Conservation (phyloP, 2,797 vertebrate species). For the Melanotaenia parkinsoni region DNA sequence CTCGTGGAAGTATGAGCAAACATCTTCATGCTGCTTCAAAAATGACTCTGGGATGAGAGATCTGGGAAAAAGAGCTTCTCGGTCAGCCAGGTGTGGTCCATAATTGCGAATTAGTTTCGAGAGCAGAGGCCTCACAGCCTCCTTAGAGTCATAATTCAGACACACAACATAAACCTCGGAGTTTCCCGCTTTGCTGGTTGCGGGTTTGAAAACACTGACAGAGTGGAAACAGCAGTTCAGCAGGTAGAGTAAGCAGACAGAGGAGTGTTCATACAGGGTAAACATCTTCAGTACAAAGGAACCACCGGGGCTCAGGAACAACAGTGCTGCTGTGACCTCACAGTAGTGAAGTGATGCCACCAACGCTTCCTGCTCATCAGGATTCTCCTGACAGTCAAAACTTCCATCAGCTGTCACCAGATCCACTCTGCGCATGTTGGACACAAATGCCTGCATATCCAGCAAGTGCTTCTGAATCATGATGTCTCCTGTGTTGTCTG, state of each 20-base stretch:
- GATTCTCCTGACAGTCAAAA: conserved; percentile 97
- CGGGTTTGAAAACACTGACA: conserved; percentile 93
- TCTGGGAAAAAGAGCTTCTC: conserved; percentile 87
- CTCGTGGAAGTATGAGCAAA: conserved; percentile 89
- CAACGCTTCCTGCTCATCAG: conserved; percentile 93
- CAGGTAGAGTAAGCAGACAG: conserved; percentile 91
- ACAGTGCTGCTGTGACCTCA: conserved; percentile 89
- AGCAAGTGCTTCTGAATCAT: conserved; percentile 88
- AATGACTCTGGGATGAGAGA: conserved; percentile 86
- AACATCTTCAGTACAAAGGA: conserved; percentile 98
- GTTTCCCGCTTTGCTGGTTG: conserved; percentile 96
- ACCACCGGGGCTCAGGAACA: conserved; percentile 86
- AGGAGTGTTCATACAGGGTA: conserved; percentile 94
- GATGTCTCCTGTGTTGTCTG: conserved; percentile 93
- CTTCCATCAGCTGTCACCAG: conserved; percentile 97
- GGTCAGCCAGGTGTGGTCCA: conserved; percentile 81
- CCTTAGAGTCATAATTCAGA: conserved; percentile 85
- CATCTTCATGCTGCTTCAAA: conserved; percentile 86
- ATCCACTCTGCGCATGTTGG: conserved; percentile 84
- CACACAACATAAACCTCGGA: conserved; percentile 95
- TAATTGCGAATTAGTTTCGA: conserved; percentile 90
- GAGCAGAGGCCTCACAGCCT: conserved; percentile 83
- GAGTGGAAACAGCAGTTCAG: conserved; percentile 90
- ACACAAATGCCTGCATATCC: conserved; percentile 87
- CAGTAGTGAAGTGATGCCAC: conserved; percentile 94